phyloP scores from a whole-genome alignment of 1,140 invertebrate genomes.

The Ceratina australensis region DNA sequence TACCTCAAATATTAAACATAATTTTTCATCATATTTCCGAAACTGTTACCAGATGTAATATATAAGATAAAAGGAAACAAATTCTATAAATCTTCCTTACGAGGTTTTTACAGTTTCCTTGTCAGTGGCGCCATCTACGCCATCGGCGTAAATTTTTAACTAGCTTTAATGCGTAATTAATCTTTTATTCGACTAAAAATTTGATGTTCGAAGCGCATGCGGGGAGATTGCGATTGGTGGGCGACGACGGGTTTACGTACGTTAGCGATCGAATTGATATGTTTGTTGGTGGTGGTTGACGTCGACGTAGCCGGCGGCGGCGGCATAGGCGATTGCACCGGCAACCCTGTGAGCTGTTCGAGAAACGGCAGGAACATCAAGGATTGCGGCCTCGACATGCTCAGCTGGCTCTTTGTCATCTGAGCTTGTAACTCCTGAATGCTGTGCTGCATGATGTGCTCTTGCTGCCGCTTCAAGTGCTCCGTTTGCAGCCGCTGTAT shows the following conservation, averaged over 20 bases:
- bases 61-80: too few relatives aligned
- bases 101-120: background rate
- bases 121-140: slow-evolving; percentile 8
- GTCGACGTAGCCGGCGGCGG: slow-evolving; percentile 74
- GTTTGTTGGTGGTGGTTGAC: slow-evolving; percentile 74
- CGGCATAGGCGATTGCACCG: slow-evolving; percentile 70
- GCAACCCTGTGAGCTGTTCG: slow-evolving; percentile 80
- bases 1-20: too few relatives aligned
- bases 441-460: slow-evolving; percentile 80
- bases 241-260: slow-evolving; percentile 62
- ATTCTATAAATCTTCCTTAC: background rate
- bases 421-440: slow-evolving; percentile 82
- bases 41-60: too few relatives aligned
- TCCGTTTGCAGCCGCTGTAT: slow-evolving; percentile 80
- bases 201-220: background rate
- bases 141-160: slow-evolving; percentile 21
- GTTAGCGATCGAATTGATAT: slow-evolving; percentile 78
- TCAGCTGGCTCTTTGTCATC: slow-evolving; percentile 74
- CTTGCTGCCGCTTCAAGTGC: slow-evolving; percentile 79
- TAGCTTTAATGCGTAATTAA: too few relatives aligned
- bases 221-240: slow-evolving; percentile 20
- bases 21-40: too few relatives aligned
- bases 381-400: slow-evolving; percentile 78
- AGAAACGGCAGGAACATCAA: slow-evolving; percentile 83
- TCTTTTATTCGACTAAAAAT: too few relatives aligned